Evolutionary conservation across 2,888 invertebrate species (phyloP), one percentile per base, ranked within the genome.

Genomic region (Tipula vernalis): DNA sequence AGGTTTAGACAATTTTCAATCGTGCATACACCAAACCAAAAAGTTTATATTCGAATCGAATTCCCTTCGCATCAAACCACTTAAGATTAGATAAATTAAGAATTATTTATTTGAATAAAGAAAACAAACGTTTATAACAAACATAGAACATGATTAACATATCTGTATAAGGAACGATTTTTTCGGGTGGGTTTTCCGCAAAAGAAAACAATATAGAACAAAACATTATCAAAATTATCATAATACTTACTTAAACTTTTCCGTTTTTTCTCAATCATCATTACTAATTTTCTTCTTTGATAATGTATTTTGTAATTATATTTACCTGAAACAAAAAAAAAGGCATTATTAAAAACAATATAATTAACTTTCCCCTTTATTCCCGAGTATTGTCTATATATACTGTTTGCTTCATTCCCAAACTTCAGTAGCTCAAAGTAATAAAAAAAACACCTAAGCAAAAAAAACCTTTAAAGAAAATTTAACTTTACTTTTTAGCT

Each of bases 271-370:
- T 8, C 71, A 71, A 71, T 71, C 71, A 71, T 71, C 71, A 71
- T 71, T 71, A 71, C 71, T 10, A 71, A 71, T 71, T 71, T 71
- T 71, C 71, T 18, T 71, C 71, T 71, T 71, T 71, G 71, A 71
- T 71, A 71, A 71, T 71, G 71, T 71, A 71, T 71, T 71, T 71
- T 71, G 71, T 71, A 71, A 71, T 71, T 71, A 71, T 71, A 71
- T 71, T 71, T 71, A 71, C 71, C 71, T 71, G 71, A 71, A 71
- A 71, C 71, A 28, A 71, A 71, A 28, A n/a, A 28, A 71, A 18
- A 71, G n/a, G n/a, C 71, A 28, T 71, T 71, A 71, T 71, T 71
- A 28, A 71, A 71, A 71, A 71, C 71, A 71, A 71, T 28, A 71
- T 71, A 71, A 71, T 71, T 71, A 71, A 71, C 71, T 71, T 71